These are phyloP conservation scores for Achroia grisella DNA, from an alignment of 1,140 invertebrate species.

Conservation along the genomic window DNA sequence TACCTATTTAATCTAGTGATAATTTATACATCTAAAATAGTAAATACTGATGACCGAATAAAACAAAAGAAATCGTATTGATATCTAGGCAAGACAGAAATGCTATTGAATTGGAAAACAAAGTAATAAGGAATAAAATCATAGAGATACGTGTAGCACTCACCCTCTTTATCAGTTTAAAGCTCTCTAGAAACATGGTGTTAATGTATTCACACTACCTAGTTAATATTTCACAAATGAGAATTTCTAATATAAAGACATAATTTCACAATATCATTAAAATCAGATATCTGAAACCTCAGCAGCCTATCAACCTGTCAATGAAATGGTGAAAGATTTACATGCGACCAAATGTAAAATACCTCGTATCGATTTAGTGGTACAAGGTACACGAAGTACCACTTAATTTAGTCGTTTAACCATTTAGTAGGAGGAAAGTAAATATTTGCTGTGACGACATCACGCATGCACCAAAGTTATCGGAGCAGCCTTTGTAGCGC, in stretches of 20 bases:
- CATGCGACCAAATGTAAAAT: slow-evolving; percentile 16
- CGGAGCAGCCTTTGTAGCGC: slow-evolving; percentile 9
- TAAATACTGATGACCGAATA: too few species aligned
- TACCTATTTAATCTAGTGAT: too few species aligned
- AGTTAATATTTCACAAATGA: too few species aligned
- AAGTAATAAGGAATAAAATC: too few species aligned
- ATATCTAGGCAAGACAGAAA: too few species aligned
- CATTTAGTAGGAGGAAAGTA: slow-evolving; percentile 31
- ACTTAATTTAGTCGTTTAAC: slow-evolving; percentile 28
- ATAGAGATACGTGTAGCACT: too few species aligned
- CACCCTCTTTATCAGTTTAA: slow-evolving; percentile 23
- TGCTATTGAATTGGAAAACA: too few species aligned
- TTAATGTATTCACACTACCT: too few species aligned
- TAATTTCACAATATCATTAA: slow-evolving; percentile 5
- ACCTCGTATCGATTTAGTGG: background rate
- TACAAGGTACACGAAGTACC: background rate
- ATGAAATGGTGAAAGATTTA: slow-evolving; percentile 27
- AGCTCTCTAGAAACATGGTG: slow-evolving; percentile 15
- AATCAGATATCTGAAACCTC: slow-evolving; percentile 20
- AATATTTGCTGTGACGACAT: slow-evolving; percentile 39
- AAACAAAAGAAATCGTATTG: too few species aligned
- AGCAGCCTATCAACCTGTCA: slow-evolving; percentile 20
- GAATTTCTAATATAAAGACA: too few species aligned
- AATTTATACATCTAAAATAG: too few species aligned
- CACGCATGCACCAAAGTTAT: slow-evolving; percentile 2